phyloP scores from a whole-genome alignment of 2,888 invertebrate genomes.

The Drosophila multiciliata region DNA sequence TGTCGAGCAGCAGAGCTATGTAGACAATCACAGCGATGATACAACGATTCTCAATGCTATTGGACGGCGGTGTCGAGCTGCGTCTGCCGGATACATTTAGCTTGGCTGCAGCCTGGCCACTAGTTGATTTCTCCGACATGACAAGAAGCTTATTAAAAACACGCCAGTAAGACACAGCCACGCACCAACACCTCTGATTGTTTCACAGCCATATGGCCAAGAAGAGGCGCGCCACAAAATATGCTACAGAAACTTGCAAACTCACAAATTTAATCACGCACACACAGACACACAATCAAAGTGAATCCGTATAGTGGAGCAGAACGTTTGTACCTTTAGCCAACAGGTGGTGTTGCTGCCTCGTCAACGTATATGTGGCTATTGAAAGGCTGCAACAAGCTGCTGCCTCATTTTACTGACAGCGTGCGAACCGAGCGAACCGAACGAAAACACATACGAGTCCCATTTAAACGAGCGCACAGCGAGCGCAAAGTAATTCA shows the following conservation, averaged over 20 bases:
- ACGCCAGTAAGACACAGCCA: constrained; percentile 16
- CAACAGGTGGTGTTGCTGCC: constrained; percentile 84
- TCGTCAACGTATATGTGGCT: constrained; percentile 75
- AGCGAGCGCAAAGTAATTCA: constrained; percentile 31
- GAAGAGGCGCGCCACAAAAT: constrained; percentile 63
- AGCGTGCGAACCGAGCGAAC: constrained; percentile 44
- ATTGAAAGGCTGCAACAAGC: constrained; percentile 82
- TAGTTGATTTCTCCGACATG: constrained; percentile 59
- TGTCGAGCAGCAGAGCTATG: constrained; percentile 92
- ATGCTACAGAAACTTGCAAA: constrained; percentile 42
- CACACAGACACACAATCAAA: constrained; percentile 11
- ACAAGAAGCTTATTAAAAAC: constrained; percentile 30
- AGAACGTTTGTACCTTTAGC: constrained; percentile 15
- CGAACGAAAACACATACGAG: constrained; percentile 21
- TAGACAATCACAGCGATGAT: constrained; percentile 88
- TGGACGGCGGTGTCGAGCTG: constrained; percentile 54
- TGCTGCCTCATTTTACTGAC: constrained; percentile 72
- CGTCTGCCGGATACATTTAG: constrained; percentile 48
- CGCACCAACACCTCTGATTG: constrained; percentile 8
- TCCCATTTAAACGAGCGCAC: constrained; percentile 32
- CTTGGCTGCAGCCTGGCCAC: constrained; percentile 50
- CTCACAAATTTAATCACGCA: not conserved
- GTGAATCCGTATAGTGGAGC: not conserved
- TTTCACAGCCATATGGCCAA: constrained; percentile 68
- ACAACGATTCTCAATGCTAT: constrained; percentile 73